These are phyloP conservation scores for Urocynchramus pylzowi DNA, from an alignment of 2,113 vertebrate genomes.

Conservation along the genomic window DNA sequence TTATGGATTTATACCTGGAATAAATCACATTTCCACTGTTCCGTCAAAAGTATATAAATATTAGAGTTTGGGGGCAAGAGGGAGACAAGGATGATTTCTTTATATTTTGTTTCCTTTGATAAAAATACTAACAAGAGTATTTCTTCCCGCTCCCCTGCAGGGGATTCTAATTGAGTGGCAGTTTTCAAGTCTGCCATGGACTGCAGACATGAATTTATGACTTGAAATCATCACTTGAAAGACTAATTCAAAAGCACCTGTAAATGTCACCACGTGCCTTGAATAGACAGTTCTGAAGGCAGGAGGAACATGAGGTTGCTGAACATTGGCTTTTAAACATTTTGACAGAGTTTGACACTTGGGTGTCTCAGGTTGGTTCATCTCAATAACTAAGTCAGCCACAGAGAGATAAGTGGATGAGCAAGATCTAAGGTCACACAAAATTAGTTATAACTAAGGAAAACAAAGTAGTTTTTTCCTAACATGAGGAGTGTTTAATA, in stretches of 20 bases:
- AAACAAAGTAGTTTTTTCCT: background rate
- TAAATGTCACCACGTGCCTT: background rate
- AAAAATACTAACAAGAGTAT: background rate
- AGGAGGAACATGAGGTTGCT: background rate
- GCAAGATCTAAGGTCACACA: background rate
- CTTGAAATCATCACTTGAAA: background rate
- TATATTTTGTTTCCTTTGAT: background rate
- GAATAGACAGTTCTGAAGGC: background rate
- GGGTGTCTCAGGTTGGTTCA: background rate
- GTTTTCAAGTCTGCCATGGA: background rate
- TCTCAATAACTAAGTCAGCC: slow-evolving; percentile 3
- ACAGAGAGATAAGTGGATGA: background rate
- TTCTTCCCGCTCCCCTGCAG: background rate
- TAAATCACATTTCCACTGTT: background rate
- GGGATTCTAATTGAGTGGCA: background rate
- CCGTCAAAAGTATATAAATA: background rate
- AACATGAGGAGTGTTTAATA: background rate
- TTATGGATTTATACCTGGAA: background rate
- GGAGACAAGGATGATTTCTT: background rate
- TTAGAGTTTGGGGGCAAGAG: background rate
- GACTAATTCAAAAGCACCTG: background rate
- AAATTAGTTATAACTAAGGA: background rate
- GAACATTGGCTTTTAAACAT: background rate
- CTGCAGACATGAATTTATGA: background rate
- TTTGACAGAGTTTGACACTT: background rate